Base-by-base conservation (phyloP, 2,113 vertebrate species). In the Conger conger region DNA sequence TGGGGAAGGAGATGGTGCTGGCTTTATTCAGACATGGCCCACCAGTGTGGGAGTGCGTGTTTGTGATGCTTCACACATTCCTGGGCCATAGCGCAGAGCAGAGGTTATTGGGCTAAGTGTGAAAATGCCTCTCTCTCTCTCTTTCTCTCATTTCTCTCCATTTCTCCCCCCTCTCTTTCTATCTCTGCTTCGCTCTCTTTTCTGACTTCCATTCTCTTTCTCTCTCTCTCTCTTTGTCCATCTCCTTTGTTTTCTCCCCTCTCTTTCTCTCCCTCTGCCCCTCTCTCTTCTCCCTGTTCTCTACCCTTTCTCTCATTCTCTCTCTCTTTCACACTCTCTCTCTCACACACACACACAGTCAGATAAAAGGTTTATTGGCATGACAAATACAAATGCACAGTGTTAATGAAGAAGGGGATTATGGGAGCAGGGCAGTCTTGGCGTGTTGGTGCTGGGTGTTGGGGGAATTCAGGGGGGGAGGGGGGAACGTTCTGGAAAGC, bases 321-420 rank as follows among this genome's bases (percentile, higher is more conserved):
- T 27, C 57, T 63, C 23, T 63, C 57, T 63, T 1, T 60, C 57
- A 23, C 90, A 91, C 94, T 93, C 27, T 73, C 27, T n/a, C 86
- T 87, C 86, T 94, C 94, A 95, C 85, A 93, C 90, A 85, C 86
- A 90, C 90, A 93, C 88, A 87, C 88, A 88, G 89, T 42, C 40
- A 5, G 93, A 94, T 90, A 94, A 95, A 96, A 96, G 91, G 91
- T 94, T 94, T 89, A 91, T 90, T 91, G 94, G 93, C 90, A 94
- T 87, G 91, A 90, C 93, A 95, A 92, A 90, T 91, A 92, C 88
- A 94, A 93, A 91, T 90, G 92, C 93, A 90, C 89, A 91, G 88
- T 91, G 88, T 90, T 94, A 92, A 91, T 92, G 89, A 93, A 93
- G 89, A 88, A 91, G 83, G 89, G 50, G 83, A 90, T 86, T 90